Evolutionary conservation across 2,797 vertebrate species (phyloP), one percentile per base, ranked within the genome.

Genomic region (Trachops cirrhosus): DNA sequence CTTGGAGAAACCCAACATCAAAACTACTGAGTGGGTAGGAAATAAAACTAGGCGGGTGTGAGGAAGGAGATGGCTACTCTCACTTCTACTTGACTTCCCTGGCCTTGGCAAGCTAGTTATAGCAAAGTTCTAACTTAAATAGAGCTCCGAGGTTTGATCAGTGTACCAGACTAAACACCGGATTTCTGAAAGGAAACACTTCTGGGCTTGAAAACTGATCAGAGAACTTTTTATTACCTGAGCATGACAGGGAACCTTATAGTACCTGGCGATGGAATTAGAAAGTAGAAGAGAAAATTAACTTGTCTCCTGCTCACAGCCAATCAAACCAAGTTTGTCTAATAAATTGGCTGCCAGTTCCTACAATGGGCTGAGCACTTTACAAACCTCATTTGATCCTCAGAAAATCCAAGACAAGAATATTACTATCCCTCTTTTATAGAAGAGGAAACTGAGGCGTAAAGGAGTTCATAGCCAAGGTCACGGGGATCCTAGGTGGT

Each of bases 71-170:
- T 21, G 0, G 26, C 84, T 64, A 4, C 3, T 8, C 37, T 57
- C 8, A 29, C 6, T 59, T 64, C 50, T 0, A 14, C 41, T 37
- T 6, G 32, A 48, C 29, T 52, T 10, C 89, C 37, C 41, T n/a
- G 44, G 78, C 74, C 50, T 5, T 5, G 71, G 41, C 19, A 82
- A 90, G 64, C n/a, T 57, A 41, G 26, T 10, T 50, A 9, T n/a
- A 78, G 39, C 89, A n/a, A 83, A 78, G 32, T n/a, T 84, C 44
- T 77, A 68, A 91, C 57, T 96, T 89, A 83, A 88, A 91, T 48
- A 62, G 78, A 37, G 26, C 32, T 59, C 46, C 4, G 10, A 86
- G 50, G 93, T 96, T 64, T 37, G 73, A 90, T 93, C 62, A 52
- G 85, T 19, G 12, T 24, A 34, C 70, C 22, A 84, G 64, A 73